Base-by-base conservation (phyloP, 92 coral and sea anemone species). In the Epizoanthus stellaris region DNA sequence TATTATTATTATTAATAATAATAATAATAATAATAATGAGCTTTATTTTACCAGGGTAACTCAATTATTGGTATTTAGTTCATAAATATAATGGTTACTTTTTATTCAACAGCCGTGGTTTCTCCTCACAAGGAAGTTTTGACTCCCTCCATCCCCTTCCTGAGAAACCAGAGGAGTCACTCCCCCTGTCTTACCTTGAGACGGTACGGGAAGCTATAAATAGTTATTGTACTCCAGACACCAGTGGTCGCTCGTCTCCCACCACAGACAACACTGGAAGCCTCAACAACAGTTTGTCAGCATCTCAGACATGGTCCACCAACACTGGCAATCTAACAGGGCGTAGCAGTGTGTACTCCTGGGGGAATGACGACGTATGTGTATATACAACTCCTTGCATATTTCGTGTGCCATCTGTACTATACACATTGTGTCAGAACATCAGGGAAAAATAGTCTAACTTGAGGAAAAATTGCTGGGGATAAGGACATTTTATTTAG, bases 281-380 rank as follows among this genome's bases (percentile, higher is more conserved):
- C 74, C 82, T 95, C n/a, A n/a, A n/a, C 38, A 92, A 84, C 73
- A 92, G 96, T 30, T 60, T 96, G 19, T 93, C 91, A 17, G 94
- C 94, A 60, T 95, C 97, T 10, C 93, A 94, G 65, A 92, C 98
- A 69, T 96, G 99, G 99, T 96, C 99, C 6, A 92, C 98, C 0
- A 89, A 93, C 67, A 96, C 99, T 80, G 99, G 99, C 9, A 96
- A 92, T 49, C 82, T 91, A 17, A 96, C 99, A 70, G 99, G 97
- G 6, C 87, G 99, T 36, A 96, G 99, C 75, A 96, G 99, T 82
- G 98, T 93, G 20, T 95, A 96, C 88, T 96, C 99, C 16, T 96
- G 99, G 99, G 99, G 98, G 45, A 96, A 94, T 88, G 99, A 96
- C 63, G 98, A 96, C 91, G 99, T 96, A 76, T 82, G 94, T 93